Percentiles rank a stretch among this genome's conserved stretches.
Evolutionary conservation across 2,888 invertebrate species (phyloP).

Genomic region (Apodemia duryi): DNA sequence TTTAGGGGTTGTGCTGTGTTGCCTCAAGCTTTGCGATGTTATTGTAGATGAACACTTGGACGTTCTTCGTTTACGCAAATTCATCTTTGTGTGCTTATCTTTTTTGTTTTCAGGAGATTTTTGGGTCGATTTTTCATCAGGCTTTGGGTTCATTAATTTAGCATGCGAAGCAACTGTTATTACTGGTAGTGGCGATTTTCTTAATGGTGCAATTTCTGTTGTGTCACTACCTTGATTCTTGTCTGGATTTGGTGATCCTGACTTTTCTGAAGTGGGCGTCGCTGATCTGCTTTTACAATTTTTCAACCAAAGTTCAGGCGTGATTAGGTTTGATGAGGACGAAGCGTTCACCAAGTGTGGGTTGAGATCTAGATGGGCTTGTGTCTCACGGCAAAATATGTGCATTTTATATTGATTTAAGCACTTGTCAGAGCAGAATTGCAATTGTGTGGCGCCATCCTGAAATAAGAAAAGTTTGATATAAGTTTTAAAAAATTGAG

Average conservation of each 20-base stretch:
- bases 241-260: constrained; percentile 74
- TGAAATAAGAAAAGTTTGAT: constrained; percentile 55
- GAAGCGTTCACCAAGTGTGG: constrained; percentile 82
- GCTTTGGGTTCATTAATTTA: constrained; percentile 79
- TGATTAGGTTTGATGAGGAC: constrained; percentile 83
- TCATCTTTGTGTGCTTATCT: constrained; percentile 65
- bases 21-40: constrained; percentile 61
- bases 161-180: constrained; percentile 84
- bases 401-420: constrained; percentile 98
- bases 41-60: constrained; percentile 67
- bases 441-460: constrained; percentile 93
- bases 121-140: constrained; percentile 56
- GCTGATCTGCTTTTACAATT: constrained; percentile 86
- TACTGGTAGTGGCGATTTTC: constrained; percentile 79
- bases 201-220: constrained; percentile 41
- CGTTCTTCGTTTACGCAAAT: constrained; percentile 66
- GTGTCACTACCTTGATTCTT: constrained; percentile 48
- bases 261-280: constrained; percentile 78
- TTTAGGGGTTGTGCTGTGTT: constrained; percentile 59
- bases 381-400: constrained; percentile 95
- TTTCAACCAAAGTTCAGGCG: constrained; percentile 93
- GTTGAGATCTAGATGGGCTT: constrained; percentile 92
- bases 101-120: constrained; percentile 67
- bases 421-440: constrained; percentile 95
- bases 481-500: constrained; percentile 3